A percentile compares a stretch with the other conserved stretches of the same genome.
Evolutionary conservation across 30 jellyfish, hydroid and myxozoan species (phyloP).

Genomic region (Catostylus mosaicus): DNA sequence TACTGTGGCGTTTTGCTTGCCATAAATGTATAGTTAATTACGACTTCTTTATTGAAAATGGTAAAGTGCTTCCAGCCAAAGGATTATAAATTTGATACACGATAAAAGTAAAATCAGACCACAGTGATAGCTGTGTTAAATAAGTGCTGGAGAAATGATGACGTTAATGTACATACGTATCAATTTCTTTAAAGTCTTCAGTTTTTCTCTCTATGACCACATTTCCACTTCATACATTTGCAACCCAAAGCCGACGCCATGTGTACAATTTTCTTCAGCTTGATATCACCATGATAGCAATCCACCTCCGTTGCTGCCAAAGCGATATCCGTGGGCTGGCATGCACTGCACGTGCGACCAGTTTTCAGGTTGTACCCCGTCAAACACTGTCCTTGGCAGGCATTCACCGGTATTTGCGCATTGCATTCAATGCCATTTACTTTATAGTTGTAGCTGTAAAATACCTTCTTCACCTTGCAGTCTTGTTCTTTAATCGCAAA

Average conservation of each 20-base stretch:
- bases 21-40: too few species aligned
- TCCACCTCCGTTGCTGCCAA: background rate
- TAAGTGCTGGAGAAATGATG: too few species aligned
- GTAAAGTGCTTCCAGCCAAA: too few species aligned
- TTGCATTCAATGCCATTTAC: slow-evolving; percentile 17
- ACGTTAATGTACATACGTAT: too few species aligned
- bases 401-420: slow-evolving; percentile 9
- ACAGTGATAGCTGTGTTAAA: too few species aligned
- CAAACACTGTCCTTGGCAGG: slow-evolving; percentile 29
- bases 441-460: slow-evolving; percentile 2
- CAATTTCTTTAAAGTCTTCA: too few species aligned
- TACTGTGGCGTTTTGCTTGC: too few species aligned
- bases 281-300: background rate
- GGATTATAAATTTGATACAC: too few species aligned
- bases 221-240: slow-evolving; percentile 4
- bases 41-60: too few species aligned
- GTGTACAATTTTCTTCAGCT: background rate
- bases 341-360: slow-evolving; percentile 24
- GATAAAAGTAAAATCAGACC: too few species aligned
- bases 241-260: slow-evolving; percentile 13
- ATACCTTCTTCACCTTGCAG: slow-evolving; percentile 1
- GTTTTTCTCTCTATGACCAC: background rate
- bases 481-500: background rate
- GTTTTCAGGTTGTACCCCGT: slow-evolving; percentile 2
- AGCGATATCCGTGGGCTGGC: slow-evolving; percentile 16